Percentiles rank a stretch among this genome's conserved stretches.
Conservation (phyloP, 2,113 vertebrate species). For the Gavialis gangeticus region DNA sequence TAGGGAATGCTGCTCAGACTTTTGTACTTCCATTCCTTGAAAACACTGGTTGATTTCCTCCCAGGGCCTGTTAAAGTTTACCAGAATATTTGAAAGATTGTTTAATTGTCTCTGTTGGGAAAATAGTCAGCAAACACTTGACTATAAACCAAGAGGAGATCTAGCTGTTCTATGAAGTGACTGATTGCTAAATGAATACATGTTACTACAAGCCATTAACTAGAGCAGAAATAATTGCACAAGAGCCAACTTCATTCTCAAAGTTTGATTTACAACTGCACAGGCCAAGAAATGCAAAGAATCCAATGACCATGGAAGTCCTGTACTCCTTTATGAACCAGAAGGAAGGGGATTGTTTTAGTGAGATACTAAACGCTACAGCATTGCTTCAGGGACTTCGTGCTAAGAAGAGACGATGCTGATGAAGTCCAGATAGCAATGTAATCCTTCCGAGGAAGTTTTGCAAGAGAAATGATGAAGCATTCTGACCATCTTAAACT, state of each 20-base stretch:
- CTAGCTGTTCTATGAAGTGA: not conserved
- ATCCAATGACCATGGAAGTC: not conserved
- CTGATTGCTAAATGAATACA: not conserved
- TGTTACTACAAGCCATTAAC: not conserved
- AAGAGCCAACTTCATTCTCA: not conserved
- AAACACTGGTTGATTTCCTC: not conserved
- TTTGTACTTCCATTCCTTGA: not conserved
- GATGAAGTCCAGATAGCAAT: not conserved
- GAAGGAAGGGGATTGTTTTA: not conserved
- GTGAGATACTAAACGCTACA: not conserved
- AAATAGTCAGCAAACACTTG: not conserved
- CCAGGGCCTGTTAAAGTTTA: not conserved
- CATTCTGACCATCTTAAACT: not conserved
- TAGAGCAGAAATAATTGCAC: not conserved
- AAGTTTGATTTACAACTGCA: not conserved
- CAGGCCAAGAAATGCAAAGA: not conserved
- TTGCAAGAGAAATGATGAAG: not conserved
- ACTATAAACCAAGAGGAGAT: not conserved
- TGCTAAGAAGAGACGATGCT: not conserved
- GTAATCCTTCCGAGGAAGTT: not conserved
- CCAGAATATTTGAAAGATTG: not conserved
- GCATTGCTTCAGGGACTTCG: not conserved
- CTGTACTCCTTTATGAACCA: not conserved
- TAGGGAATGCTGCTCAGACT: not conserved
- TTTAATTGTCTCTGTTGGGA: not conserved